Evolutionary conservation across 2,113 vertebrate species (phyloP), one percentile per base, ranked within the genome.

Genomic region (Atherinomorus stipes): DNA sequence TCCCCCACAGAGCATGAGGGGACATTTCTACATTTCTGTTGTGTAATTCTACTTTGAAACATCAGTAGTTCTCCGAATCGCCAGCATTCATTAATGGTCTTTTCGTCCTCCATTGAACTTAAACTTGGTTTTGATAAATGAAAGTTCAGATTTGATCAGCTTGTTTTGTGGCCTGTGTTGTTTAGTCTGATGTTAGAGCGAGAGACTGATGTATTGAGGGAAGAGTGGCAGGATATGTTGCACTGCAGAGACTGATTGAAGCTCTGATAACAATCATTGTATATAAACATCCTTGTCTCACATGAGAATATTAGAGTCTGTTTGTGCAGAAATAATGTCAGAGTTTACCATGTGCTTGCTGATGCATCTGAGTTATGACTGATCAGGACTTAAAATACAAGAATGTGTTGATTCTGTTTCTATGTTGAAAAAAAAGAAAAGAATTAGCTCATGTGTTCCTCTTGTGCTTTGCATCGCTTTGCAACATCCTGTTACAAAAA

Each of bases 401-500:
- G 42, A 77, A 26, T 12, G 9, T 31, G n/a, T 60, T 23, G 18
- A 37, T 67, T 54, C 26, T 31, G 19, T 71, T 64, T 64, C 47
- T 51, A 31, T 58, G 13, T n/a, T 76, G 51, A n/a, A 4, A 77
- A 81, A 84, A 90, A 81, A 76, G 84, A 84, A 76, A n/a, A 88
- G 63, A 85, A 86, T 71, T 86, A 75, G 74, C 70, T 87, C 85
- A 85, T 75, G 65, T 62, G 73, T 84, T 88, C 76, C 61, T 82
- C 61, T 58, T 73, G 47, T 42, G 57, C 57, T 74, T 71, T 72
- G 51, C 79, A 85, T 87, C 77, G 79, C 80, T 79, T 68, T 74
- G 86, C 87, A 90, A 90, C 86, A 92, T 91, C 89, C 89, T 92
- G 90, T 91, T 91, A 58, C 85, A 83, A 74, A 86, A 90, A 86